phyloP scores from a whole-genome alignment of 2,113 vertebrate genomes.

The Sciurus niger region DNA sequence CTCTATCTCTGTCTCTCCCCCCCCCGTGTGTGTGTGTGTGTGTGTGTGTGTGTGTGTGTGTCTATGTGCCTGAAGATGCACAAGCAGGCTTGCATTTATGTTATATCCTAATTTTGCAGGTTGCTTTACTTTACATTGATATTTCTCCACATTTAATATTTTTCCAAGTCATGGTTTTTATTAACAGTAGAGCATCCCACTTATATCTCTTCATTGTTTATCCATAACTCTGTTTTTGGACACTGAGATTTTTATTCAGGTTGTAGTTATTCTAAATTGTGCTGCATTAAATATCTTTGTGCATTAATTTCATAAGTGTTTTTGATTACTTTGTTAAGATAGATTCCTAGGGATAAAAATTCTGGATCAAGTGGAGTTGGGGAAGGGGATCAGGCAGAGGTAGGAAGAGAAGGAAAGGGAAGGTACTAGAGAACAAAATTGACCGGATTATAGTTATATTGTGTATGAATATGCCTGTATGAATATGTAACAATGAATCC shows the following conservation, averaged over 20 bases:
- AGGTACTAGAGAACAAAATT: too few relatives aligned
- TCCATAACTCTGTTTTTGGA: neutral
- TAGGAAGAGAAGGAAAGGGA: too few relatives aligned
- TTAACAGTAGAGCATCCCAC: neutral
- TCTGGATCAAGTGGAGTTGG: neutral
- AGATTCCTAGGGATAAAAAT: slow-evolving; percentile 1
- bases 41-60: too few relatives aligned
- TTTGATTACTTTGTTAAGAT: slow-evolving; percentile 42
- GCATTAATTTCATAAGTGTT: neutral
- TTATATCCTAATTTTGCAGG: neutral
- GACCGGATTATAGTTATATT: too few relatives aligned
- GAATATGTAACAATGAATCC: too few relatives aligned
- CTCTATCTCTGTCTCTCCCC: too few relatives aligned
- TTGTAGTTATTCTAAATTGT: slow-evolving; percentile 19
- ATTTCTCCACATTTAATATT: neutral
- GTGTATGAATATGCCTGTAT: too few relatives aligned
- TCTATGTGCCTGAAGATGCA: neutral
- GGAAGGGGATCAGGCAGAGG: too few relatives aligned
- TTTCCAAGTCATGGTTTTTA: slow-evolving; percentile 34
- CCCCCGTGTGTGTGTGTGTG: too few relatives aligned
- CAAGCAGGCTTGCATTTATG: neutral
- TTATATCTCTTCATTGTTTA: neutral
- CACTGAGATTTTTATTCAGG: neutral
- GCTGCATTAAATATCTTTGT: neutral
- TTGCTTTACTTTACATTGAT: neutral